Conservation (phyloP, 2,113 vertebrate species). For the Poeciliopsis prolifica region DNA sequence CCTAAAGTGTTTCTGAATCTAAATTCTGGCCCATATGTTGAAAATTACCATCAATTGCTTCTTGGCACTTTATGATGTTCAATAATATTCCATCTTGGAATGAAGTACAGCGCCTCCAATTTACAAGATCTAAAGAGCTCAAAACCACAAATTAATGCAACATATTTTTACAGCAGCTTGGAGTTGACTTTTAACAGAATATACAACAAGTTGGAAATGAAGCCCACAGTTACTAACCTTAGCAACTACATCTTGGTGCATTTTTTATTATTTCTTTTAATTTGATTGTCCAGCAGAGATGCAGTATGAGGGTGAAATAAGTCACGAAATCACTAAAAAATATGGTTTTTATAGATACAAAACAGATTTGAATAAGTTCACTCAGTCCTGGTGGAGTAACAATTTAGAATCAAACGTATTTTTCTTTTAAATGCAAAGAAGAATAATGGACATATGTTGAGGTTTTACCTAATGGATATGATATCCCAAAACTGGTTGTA, state of each 20-base stretch:
- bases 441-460: too few species aligned
- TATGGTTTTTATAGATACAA: not conserved
- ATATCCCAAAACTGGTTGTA: too few species aligned
- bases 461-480: too few species aligned
- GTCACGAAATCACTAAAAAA: not conserved
- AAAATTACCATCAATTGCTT: not conserved
- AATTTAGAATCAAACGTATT: too few species aligned
- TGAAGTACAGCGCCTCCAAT: not conserved
- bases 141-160: not conserved
- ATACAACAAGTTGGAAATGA: not conserved
- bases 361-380: not conserved
- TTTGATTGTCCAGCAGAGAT: too few species aligned
- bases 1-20: conserved; percentile 5
- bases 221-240: not conserved
- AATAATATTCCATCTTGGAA: not conserved
- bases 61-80: not conserved
- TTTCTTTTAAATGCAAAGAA: too few species aligned
- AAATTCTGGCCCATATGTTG: conserved; percentile 9
- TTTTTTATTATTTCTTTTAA: too few species aligned
- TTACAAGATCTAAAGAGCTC: not conserved
- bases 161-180: not conserved
- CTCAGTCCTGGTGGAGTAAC: too few species aligned
- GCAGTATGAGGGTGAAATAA: not conserved
- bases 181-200: not conserved
- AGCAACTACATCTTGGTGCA: too few species aligned